A percentile compares a stretch with the other conserved stretches of the same genome.
Conservation (phyloP, 2,113 vertebrate genomes). For the Calyptomena viridis region DNA sequence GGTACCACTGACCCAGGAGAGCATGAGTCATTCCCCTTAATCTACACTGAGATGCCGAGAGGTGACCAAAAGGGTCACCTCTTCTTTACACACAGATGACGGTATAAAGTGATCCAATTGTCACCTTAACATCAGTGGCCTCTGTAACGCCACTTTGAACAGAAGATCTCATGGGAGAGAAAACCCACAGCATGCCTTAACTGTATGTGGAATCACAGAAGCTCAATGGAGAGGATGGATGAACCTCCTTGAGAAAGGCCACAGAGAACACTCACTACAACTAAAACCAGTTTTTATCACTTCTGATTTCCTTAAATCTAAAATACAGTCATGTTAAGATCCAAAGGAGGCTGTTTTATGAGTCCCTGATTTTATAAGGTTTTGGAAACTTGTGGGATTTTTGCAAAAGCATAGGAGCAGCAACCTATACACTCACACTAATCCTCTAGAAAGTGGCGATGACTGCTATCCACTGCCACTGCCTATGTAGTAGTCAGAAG, state of each 20-base stretch:
- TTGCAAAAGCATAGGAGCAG: background rate
- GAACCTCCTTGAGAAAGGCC: background rate
- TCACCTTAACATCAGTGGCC: background rate
- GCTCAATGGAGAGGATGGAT: background rate
- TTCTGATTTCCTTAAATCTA: background rate
- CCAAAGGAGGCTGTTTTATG: background rate
- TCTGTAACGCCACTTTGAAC: background rate
- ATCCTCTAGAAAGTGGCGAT: background rate
- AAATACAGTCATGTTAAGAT: background rate
- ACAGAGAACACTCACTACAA: background rate
- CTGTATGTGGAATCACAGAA: background rate
- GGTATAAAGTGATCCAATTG: background rate
- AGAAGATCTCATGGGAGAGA: slow-evolving; percentile 8
- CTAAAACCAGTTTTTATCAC: background rate
- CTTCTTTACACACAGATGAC: background rate
- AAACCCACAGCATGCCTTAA: background rate
- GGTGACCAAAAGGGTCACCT: background rate
- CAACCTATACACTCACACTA: background rate
- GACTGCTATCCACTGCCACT: background rate
- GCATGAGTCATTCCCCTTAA: slow-evolving; percentile 4
- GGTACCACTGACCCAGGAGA: background rate
- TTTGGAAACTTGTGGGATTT: background rate
- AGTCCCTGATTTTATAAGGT: background rate
- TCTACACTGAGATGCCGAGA: background rate
- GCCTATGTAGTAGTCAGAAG: background rate